Base-by-base conservation (phyloP, 2,888 invertebrate genomes). In the Calliopum simillimum region DNA sequence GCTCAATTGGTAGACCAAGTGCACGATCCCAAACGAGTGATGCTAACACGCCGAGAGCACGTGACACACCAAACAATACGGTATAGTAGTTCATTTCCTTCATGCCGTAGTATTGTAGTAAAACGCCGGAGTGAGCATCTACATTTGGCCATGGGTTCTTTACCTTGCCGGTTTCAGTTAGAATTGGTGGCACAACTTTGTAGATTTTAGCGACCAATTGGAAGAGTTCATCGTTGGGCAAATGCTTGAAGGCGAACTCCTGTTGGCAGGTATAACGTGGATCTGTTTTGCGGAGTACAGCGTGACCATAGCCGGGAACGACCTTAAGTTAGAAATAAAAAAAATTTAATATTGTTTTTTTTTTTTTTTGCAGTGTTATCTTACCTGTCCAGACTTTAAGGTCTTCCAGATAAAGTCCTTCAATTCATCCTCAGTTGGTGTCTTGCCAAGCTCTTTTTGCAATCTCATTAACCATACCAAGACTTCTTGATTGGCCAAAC, bases 341-440 rank as follows among this genome's bases (percentile, higher is more conserved):
- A 68, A 11, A 41, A 61, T 21, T 16, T 51, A 19, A 33, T 33
- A 33, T 33, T 33, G 5, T 44, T 41, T 14, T 58, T 12, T 41
- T n/a, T 12, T 61, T 44, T 4, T 58, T n/a, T 19, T 5, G 53
- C 61, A 14, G 12, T 23, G 4, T 14, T 23, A 3, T 47, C 46
- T 73, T 73, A 85, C 86, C 87, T 94, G 93, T 77, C 95, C 95
- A 72, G 92, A 90, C 87, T 94, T 94, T 68, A 96, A 87, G 2
- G 98, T 98, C 87, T 96, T 97, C 96, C 97, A 96, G 84, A 99
- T 95, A 88, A 97, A 99, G 65, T 98, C 97, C 86, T 96, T 96
- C 68, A 99, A 89, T 79, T 96, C 91, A 0, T 98, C 94, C 85
- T 98, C 97, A 16, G 94, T 92, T 74, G 94, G 93, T 82, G 91